phyloP scores from a whole-genome alignment of 2,888 invertebrate species.

The Hypercompe scribonia region DNA sequence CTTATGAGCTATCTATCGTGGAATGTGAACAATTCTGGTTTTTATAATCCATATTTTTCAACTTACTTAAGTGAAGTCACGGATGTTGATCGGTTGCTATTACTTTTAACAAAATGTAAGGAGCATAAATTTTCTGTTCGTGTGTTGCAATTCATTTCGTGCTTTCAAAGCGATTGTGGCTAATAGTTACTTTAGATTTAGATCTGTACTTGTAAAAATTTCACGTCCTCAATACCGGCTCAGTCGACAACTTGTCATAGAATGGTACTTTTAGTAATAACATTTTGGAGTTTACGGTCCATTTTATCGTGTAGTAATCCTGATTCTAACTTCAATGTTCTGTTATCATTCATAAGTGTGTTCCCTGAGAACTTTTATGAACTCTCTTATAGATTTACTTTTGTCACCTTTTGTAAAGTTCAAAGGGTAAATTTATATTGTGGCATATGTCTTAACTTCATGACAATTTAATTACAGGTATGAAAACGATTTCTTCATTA shows the following conservation, averaged over 20 bases:
- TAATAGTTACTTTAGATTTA: neutral
- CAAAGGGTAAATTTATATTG: neutral
- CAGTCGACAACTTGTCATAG: conserved; percentile 25
- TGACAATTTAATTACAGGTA: neutral
- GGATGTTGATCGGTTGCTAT: neutral
- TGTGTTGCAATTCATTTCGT: neutral
- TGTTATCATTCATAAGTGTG: conserved; percentile 5
- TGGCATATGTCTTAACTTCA: neutral
- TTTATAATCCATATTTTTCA: neutral
- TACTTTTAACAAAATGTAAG: no score
- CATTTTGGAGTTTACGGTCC: conserved; percentile 41
- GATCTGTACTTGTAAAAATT: neutral
- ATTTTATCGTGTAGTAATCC: conserved; percentile 45
- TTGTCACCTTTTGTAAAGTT: neutral
- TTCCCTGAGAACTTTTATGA: neutral
- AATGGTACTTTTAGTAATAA: conserved; percentile 48
- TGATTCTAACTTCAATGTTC: conserved; percentile 31
- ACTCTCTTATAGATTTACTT: neutral
- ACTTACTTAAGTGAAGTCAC: neutral
- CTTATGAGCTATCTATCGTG: neutral
- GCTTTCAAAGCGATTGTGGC: neutral
- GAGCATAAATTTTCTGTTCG: neutral
- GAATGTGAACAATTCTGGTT: neutral
- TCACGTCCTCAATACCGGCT: neutral
- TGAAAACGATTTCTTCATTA: neutral